Evolutionary conservation across 2,797 vertebrate species (phyloP), one percentile per base, ranked within the genome.

Genomic region (Crocodylus rhombifer): DNA sequence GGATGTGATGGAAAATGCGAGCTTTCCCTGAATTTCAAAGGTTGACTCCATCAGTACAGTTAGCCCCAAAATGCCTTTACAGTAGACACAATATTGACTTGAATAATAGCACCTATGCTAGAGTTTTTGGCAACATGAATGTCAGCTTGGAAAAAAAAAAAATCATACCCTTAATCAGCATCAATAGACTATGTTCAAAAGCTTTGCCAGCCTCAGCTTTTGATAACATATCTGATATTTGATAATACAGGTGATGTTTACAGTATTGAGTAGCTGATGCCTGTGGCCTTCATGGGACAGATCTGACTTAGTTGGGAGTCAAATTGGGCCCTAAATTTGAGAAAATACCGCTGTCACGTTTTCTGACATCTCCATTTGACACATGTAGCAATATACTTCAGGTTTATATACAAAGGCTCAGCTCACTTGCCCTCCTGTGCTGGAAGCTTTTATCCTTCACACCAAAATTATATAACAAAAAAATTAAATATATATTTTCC

Each of bases 311-410:
- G 96, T 86, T 92, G 94, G 87, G 86, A 91, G 92, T 78, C 88
- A 80, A 21, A 92, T n/a, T 94, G 88, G 91, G 89, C 96, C 94
- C 94, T 90, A 76, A 88, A 96, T 51, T 51, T 95, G 92, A 96
- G 95, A 95, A 95, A 96, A 93, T 89, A 65, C 84, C 82, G 90
- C 89, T 96, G 94, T 96, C 94, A 95, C 30, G 91, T 96, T 96
- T 96, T 89, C 82, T 96, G 95, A 95, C 95, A 93, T 80, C 91
- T 69, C 91, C 92, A 95, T 97, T 96, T 96, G 95, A 96, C 93
- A 96, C 77, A 62, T 7, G 25, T 91, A 87, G 87, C 86, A 91
- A 91, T 88, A 56, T 77, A 89, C 90, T 85, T 90, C 80, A 76
- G 89, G 80, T 92, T 95, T 94, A 95, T 94, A 90, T 62, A 95